Evolutionary conservation across 2,888 invertebrate genomes (phyloP).

Genomic region (Hyalella azteca): DNA sequence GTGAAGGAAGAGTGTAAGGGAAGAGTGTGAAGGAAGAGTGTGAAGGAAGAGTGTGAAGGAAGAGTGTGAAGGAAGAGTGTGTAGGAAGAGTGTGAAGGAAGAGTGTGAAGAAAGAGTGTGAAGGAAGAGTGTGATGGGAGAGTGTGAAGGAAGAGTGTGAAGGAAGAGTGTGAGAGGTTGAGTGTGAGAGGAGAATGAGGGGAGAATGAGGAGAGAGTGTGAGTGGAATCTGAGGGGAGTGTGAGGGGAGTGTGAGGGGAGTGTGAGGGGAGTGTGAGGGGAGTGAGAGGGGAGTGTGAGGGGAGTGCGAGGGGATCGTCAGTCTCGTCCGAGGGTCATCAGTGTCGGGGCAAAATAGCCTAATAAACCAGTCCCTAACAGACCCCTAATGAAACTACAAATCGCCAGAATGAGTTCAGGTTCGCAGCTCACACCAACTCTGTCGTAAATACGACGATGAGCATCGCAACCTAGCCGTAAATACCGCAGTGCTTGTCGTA

Average conservation of each 20-base stretch:
- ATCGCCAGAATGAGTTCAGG: slow-evolving; percentile 6
- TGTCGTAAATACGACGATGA: neutral
- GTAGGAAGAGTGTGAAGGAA: neutral
- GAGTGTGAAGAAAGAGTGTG: neutral
- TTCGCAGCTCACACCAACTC: neutral
- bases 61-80: neutral
- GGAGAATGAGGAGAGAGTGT: neutral
- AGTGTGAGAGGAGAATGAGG: neutral
- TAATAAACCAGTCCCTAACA: slow-evolving; percentile 2
- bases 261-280: neutral
- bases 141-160: neutral
- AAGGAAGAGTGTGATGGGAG: neutral
- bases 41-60: neutral
- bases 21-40: neutral
- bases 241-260: neutral
- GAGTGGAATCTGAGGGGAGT: no score
- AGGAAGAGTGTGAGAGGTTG: neutral
- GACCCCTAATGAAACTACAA: slow-evolving; percentile 27
- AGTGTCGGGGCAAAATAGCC: neutral
- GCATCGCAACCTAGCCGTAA: neutral
- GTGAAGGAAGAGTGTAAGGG: neutral
- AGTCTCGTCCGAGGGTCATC: slow-evolving; percentile 17
- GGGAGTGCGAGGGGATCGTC: neutral
- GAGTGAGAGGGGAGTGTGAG: neutral
- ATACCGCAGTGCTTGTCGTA: neutral